A percentile compares a stretch with the other conserved stretches of the same genome.
These are phyloP conservation scores for Acleris literana DNA, from an alignment of 2,888 invertebrate genomes.

Conservation along the genomic window DNA sequence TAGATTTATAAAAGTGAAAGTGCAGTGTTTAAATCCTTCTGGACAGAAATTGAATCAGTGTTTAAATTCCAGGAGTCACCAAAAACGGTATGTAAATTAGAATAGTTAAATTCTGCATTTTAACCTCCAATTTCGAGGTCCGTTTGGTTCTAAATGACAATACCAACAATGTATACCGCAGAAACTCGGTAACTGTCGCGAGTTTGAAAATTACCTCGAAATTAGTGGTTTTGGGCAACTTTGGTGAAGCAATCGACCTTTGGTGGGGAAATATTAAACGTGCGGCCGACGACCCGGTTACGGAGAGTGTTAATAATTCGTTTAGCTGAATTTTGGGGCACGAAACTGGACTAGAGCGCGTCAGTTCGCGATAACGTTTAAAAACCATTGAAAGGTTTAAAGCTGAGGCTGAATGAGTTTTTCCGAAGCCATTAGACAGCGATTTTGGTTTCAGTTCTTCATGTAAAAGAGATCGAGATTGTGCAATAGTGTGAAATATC, in stretches of 20 bases:
- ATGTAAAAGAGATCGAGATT: too few relatives aligned
- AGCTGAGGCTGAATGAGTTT: too few relatives aligned
- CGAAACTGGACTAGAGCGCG: constrained; percentile 22
- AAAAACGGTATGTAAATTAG: constrained; percentile 15
- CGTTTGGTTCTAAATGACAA: constrained; percentile 34
- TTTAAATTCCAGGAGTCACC: constrained; percentile 10
- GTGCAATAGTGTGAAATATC: too few relatives aligned
- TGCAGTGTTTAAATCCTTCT: constrained; percentile 21
- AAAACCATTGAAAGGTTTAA: constrained; percentile 9
- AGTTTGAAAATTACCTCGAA: constrained; percentile 35
- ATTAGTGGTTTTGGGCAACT: constrained; percentile 34
- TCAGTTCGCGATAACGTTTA: constrained; percentile 23
- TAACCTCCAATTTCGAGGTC: constrained; percentile 27
- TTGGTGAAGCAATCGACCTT: constrained; percentile 31
- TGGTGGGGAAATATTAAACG: constrained; percentile 43
- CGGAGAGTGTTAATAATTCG: constrained; percentile 47
- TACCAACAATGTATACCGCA: constrained; percentile 30
- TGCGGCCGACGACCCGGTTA: constrained; percentile 46
- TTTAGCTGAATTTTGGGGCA: constrained; percentile 43
- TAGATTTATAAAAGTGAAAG: constrained; percentile 23
- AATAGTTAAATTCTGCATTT: constrained; percentile 7
- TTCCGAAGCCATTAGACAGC: too few relatives aligned
- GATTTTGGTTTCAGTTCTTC: too few relatives aligned
- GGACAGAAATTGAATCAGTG: constrained; percentile 3
- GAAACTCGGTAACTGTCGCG: constrained; percentile 29